Conservation (phyloP, 2,888 invertebrate genomes). For the Eupithecia dodoneata region DNA sequence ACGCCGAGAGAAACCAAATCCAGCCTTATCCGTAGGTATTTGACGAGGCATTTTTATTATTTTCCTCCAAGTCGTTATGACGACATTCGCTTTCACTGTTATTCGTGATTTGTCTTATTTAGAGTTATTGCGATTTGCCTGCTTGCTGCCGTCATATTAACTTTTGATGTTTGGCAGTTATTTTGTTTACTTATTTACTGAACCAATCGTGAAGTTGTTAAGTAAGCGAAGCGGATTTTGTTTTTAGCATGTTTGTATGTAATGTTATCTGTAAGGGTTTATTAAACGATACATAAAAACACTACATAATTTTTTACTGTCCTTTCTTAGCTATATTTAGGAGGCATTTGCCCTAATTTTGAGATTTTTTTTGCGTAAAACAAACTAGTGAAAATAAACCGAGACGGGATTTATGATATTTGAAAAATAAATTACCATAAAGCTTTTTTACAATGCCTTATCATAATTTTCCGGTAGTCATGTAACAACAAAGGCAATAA, state of each 20-base stretch:
- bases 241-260: not conserved
- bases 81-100: constrained; percentile 20
- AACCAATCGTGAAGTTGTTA: not conserved
- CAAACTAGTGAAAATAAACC: not conserved
- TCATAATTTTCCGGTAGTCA: not conserved
- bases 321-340: not conserved
- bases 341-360: not conserved
- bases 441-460: not conserved
- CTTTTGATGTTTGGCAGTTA: not conserved
- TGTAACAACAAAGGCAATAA: not conserved
- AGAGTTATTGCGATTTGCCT: constrained; percentile 17
- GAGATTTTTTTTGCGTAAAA: not conserved
- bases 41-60: constrained; percentile 26
- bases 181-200: not conserved
- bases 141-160: not conserved
- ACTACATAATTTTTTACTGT: not conserved
- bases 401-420: not conserved
- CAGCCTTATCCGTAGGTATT: constrained; percentile 22
- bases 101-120: constrained; percentile 17
- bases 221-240: not conserved
- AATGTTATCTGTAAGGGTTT: not conserved
- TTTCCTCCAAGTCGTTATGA: constrained; percentile 15
- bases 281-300: not conserved
- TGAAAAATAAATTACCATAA: not conserved
- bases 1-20: constrained; percentile 22